phyloP scores from a whole-genome alignment of 1,140 invertebrate species.

The Brachionus plicatilis region DNA sequence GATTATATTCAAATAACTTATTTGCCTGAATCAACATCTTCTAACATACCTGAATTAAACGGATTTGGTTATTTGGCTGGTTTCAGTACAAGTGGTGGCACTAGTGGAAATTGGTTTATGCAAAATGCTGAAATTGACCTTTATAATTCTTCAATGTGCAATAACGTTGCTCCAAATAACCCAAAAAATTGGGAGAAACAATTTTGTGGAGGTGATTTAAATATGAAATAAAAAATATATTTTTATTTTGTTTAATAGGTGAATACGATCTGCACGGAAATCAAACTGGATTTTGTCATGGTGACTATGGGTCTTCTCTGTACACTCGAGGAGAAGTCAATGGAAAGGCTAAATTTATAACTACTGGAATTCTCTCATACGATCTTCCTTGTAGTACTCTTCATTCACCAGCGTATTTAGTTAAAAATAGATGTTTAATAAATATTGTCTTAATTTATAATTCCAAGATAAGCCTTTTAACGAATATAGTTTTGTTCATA shows the following conservation, averaged over 20 bases:
- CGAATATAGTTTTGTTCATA: no score
- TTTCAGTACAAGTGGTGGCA: background rate
- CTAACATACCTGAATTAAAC: background rate
- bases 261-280: slow-evolving; percentile 8
- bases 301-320: slow-evolving; percentile 20
- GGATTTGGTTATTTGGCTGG: background rate
- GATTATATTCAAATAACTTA: background rate
- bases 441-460: no score
- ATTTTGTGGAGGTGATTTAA: slow-evolving; percentile 10
- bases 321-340: background rate
- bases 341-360: background rate
- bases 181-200: slow-evolving; percentile 27
- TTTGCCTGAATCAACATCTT: background rate
- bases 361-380: slow-evolving; percentile 3
- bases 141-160: slow-evolving; percentile 29
- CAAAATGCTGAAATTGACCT: background rate
- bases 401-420: slow-evolving; percentile 6
- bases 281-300: slow-evolving; percentile 5
- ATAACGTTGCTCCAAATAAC: background rate
- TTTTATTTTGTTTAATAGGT: background rate
- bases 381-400: background rate
- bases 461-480: no score
- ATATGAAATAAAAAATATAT: background rate
- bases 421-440: background rate
- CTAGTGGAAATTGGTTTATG: background rate